phyloP scores from a whole-genome alignment of 2,797 vertebrate genomes.

The Erethizon dorsatum region DNA sequence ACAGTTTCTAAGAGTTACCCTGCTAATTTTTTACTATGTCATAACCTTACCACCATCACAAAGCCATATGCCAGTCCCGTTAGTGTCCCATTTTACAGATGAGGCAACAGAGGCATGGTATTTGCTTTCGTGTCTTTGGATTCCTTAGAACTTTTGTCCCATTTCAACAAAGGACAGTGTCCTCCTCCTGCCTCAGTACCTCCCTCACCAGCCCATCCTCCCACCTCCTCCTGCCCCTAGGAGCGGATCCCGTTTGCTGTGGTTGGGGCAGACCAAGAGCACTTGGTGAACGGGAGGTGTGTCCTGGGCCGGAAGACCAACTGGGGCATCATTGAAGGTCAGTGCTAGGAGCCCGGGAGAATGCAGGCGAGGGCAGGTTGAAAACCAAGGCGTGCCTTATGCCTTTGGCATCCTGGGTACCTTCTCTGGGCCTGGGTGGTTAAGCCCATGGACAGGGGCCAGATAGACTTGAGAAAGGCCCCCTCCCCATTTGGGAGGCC shows the following conservation, averaged over 20 bases:
- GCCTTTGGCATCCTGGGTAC: background rate
- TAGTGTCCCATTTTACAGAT: background rate
- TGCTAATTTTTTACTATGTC: background rate
- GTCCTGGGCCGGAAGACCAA: conserved; percentile 98
- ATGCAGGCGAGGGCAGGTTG: background rate
- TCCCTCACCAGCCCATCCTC: background rate
- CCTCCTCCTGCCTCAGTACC: background rate
- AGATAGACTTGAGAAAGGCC: background rate
- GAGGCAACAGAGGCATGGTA: background rate
- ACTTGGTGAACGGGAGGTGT: conserved; percentile 96
- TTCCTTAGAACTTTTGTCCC: background rate
- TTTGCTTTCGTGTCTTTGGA: background rate
- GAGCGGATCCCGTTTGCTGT: conserved; percentile 97
- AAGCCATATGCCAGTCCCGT: background rate
- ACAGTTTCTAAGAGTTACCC: background rate
- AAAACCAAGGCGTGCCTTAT: background rate
- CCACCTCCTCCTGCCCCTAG: conserved; percentile 83
- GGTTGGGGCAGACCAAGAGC: conserved; percentile 96
- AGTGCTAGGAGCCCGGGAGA: conserved; percentile 64
- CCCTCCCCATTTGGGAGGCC: background rate
- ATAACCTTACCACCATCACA: background rate
- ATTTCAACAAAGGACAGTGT: background rate
- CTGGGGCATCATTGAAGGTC: conserved; percentile 98
- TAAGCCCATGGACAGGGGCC: background rate
- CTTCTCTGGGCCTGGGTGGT: background rate